Evolutionary conservation across 23 tunicate genomes (phyloP).

Genomic region (Halocynthia aurantium): DNA sequence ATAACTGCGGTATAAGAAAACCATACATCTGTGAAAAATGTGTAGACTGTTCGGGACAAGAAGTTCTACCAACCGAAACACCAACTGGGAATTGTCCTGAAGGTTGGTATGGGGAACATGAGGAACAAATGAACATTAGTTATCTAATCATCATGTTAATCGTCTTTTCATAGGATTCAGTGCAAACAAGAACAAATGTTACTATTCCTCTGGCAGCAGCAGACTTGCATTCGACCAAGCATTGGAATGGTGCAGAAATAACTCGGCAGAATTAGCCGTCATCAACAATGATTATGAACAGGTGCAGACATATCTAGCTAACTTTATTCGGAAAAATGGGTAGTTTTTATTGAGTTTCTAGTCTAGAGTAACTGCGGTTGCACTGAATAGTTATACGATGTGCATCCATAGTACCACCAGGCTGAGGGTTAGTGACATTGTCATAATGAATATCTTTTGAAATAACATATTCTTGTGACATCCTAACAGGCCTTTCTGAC

Average conservation of each 20-base stretch:
- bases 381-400: too few relatives aligned
- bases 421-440: too few relatives aligned
- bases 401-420: too few relatives aligned
- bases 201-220: slow-evolving; percentile 33
- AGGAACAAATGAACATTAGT: not conserved
- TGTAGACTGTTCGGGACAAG: slow-evolving; percentile 16
- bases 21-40: slow-evolving; percentile 69
- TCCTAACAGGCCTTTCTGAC: slow-evolving; percentile 47
- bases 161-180: slow-evolving; percentile 33
- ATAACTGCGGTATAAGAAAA: slow-evolving; percentile 61
- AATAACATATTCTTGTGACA: too few relatives aligned
- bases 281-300: slow-evolving; percentile 81
- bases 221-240: slow-evolving; percentile 43
- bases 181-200: slow-evolving; percentile 67
- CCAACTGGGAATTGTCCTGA: slow-evolving; percentile 80
- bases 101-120: slow-evolving; percentile 27
- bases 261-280: slow-evolving; percentile 52
- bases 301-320: slow-evolving; percentile 21
- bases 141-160: not conserved
- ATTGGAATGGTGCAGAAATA: slow-evolving; percentile 54
- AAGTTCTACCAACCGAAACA: slow-evolving; percentile 57
- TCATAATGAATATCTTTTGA: too few relatives aligned
- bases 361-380: not conserved
- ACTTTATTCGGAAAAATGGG: not conserved
- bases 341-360: not conserved